phyloP scores from a whole-genome alignment of 2,888 invertebrate genomes.

The Catonia carolina region DNA sequence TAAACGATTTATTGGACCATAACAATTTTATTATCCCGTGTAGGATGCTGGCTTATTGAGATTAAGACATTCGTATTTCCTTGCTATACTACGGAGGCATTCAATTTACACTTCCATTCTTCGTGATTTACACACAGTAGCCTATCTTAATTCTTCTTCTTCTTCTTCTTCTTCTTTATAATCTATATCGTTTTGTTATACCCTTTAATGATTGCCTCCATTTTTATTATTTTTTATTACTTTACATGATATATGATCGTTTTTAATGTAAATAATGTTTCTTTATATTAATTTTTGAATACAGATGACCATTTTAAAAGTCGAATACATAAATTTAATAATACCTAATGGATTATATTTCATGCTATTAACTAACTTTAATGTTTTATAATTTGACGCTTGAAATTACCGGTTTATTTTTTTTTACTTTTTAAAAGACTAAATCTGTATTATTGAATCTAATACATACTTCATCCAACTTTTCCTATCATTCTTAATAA shows the following conservation, averaged over 20 bases:
- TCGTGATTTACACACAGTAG: not conserved
- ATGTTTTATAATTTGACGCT: too few relatives aligned
- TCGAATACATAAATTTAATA: too few relatives aligned
- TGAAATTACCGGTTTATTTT: too few relatives aligned
- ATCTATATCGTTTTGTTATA: not conserved
- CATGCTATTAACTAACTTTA: too few relatives aligned
- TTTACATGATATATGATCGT: not conserved
- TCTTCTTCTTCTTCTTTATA: not conserved
- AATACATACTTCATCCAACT: too few relatives aligned
- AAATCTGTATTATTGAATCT: too few relatives aligned
- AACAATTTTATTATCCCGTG: constrained; percentile 9
- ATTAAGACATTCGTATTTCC: constrained; percentile 5
- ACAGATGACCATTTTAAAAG: constrained; percentile 5
- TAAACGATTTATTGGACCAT: constrained; percentile 7
- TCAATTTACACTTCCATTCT: constrained; percentile 7
- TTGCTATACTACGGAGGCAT: not conserved
- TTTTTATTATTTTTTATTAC: not conserved
- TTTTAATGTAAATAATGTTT: constrained; percentile 6
- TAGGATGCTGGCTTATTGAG: not conserved
- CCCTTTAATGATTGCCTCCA: not conserved
- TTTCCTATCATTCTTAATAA: too few relatives aligned
- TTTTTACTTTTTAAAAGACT: too few relatives aligned
- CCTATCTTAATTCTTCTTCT: not conserved
- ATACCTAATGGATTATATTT: too few relatives aligned
- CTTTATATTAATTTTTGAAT: constrained; percentile 6